phyloP scores from a whole-genome alignment of 2,113 vertebrate species.

The Bubo blakistoni region DNA sequence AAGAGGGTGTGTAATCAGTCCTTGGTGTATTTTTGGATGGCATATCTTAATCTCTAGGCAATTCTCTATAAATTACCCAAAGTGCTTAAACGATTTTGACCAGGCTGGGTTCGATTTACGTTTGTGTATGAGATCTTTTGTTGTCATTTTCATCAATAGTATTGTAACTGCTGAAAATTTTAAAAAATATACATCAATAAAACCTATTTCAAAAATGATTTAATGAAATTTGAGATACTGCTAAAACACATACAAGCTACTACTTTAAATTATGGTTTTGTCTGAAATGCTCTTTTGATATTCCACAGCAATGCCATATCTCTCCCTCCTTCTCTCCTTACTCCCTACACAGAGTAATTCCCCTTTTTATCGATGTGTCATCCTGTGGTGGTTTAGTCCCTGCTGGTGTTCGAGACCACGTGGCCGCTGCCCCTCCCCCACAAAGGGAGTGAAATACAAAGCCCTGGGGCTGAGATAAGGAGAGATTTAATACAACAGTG shows the following conservation, averaged over 20 bases:
- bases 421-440: no score
- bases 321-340: not conserved
- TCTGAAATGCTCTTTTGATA: not conserved
- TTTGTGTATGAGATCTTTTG: not conserved
- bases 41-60: slow-evolving; percentile 2
- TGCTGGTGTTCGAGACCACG: no score
- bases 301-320: not conserved
- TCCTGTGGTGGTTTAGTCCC: not conserved
- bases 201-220: not conserved
- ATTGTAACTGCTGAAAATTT: not conserved
- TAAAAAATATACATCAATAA: not conserved
- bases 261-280: not conserved
- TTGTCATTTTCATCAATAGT: slow-evolving; percentile 3
- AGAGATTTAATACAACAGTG: no score
- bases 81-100: not conserved
- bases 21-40: not conserved
- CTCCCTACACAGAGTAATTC: not conserved
- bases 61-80: not conserved
- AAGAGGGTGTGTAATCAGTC: slow-evolving; percentile 17
- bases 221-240: not conserved
- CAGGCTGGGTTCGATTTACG: not conserved
- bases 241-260: not conserved
- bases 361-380: not conserved
- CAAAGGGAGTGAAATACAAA: no score
- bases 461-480: no score